A percentile compares a stretch with the other conserved stretches of the same genome.
phyloP scores from a whole-genome alignment of 1,140 invertebrate species.

The Drosophila nikananu region DNA sequence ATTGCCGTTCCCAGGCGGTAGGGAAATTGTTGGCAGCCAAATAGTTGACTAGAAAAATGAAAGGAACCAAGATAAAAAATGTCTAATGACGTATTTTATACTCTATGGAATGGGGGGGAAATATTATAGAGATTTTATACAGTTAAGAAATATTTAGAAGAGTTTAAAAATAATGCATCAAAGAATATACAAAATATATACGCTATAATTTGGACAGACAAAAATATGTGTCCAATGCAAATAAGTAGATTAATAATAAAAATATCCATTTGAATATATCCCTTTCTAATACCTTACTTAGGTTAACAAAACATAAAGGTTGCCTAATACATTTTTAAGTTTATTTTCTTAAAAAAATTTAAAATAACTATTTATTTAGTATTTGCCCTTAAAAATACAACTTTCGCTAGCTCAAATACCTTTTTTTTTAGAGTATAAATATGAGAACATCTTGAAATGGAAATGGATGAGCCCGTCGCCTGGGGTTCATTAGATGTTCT shows the following conservation, averaged over 20 bases:
- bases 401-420: not conserved
- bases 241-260: too few relatives aligned
- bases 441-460: constrained; percentile 41
- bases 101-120: not conserved
- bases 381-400: not conserved
- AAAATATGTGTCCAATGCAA: too few relatives aligned
- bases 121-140: not conserved
- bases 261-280: too few relatives aligned
- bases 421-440: constrained; percentile 16
- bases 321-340: not conserved
- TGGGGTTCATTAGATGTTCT: constrained; percentile 58
- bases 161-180: too few relatives aligned
- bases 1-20: constrained; percentile 49
- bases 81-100: constrained; percentile 21
- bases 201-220: too few relatives aligned
- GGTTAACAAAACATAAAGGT: too few relatives aligned
- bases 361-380: not conserved
- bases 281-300: too few relatives aligned
- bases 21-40: constrained; percentile 37
- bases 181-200: too few relatives aligned
- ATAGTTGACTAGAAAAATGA: constrained; percentile 31
- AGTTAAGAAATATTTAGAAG: too few relatives aligned
- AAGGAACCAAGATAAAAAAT: constrained; percentile 11
- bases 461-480: constrained; percentile 31
- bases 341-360: not conserved